Percentiles rank a stretch among this genome's conserved stretches.
Conservation (phyloP, 92 coral and sea anemone genomes). For the Scolanthus callimorphus region DNA sequence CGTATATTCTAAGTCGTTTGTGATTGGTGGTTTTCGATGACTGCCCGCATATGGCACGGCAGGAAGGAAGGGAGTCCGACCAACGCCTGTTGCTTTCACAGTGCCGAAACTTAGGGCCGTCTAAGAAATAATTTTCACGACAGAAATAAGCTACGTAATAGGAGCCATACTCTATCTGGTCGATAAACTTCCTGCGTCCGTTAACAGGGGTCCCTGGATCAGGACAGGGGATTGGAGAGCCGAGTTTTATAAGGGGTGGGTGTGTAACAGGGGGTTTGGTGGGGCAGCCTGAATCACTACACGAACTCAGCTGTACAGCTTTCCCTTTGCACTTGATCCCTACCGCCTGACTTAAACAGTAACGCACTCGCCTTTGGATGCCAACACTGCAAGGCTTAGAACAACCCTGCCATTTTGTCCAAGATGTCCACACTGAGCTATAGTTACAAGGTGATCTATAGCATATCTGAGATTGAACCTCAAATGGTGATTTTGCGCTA, state of each 20-base stretch:
- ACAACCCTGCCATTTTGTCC: constrained; percentile 89
- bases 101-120: constrained; percentile 78
- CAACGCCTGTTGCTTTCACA: constrained; percentile 76
- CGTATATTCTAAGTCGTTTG: constrained; percentile 58
- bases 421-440: constrained; percentile 73
- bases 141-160: constrained; percentile 65
- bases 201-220: constrained; percentile 73
- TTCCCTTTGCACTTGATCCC: constrained; percentile 72
- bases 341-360: constrained; percentile 58
- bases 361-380: constrained; percentile 55
- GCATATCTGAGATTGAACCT: constrained; percentile 51
- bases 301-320: constrained; percentile 39
- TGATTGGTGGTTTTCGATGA: constrained; percentile 37
- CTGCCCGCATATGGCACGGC: constrained; percentile 79
- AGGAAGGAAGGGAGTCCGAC: constrained; percentile 75
- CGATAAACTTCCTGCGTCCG: constrained; percentile 60
- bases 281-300: constrained; percentile 51
- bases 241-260: constrained; percentile 47
- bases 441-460: constrained; percentile 58
- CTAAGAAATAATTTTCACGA: constrained; percentile 49
- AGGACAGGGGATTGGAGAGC: constrained; percentile 65
- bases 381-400: constrained; percentile 75
- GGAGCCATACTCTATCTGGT: constrained; percentile 67
- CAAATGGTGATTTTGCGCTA: constrained; percentile 47
- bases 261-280: constrained; percentile 32